phyloP scores from a whole-genome alignment of 2,797 vertebrate genomes.

The Antennarius maculatus region DNA sequence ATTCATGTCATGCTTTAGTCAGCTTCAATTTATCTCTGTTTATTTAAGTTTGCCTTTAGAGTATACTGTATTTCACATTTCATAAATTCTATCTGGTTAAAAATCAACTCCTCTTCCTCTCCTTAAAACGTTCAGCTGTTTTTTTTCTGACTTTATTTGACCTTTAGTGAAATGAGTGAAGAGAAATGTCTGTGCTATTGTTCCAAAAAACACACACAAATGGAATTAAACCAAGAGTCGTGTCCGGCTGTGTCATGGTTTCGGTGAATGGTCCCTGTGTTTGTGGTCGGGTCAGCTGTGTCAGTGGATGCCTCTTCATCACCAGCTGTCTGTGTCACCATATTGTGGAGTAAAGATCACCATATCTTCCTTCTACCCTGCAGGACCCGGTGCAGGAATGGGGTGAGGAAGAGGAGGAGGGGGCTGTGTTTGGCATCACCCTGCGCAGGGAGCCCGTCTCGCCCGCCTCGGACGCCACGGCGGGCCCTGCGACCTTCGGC shows the following conservation, averaged over 20 bases:
- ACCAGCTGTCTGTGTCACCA: conserved; percentile 17
- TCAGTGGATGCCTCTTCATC: conserved; percentile 12
- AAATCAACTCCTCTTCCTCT: background rate
- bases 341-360: background rate
- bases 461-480: conserved; percentile 33
- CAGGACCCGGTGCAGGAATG: conserved; percentile 90
- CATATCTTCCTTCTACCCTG: conserved; percentile 19
- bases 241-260: conserved; percentile 1
- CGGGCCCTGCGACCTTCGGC: conserved; percentile 34
- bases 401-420: conserved; percentile 90
- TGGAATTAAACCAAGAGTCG: background rate
- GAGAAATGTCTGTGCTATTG: background rate
- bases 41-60: too few relatives aligned
- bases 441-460: conserved; percentile 82
- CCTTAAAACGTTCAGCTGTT: background rate
- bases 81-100: too few relatives aligned
- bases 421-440: conserved; percentile 86
- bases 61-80: too few relatives aligned
- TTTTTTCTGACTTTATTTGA: background rate
- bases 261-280: background rate
- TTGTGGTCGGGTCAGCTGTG: background rate
- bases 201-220: background rate
- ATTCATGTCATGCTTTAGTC: too few relatives aligned
- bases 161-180: background rate
- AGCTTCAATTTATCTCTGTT: too few relatives aligned